These are phyloP conservation scores for Anoplolepis gracilipes DNA, from an alignment of 1,140 invertebrate species.

Conservation along the genomic window DNA sequence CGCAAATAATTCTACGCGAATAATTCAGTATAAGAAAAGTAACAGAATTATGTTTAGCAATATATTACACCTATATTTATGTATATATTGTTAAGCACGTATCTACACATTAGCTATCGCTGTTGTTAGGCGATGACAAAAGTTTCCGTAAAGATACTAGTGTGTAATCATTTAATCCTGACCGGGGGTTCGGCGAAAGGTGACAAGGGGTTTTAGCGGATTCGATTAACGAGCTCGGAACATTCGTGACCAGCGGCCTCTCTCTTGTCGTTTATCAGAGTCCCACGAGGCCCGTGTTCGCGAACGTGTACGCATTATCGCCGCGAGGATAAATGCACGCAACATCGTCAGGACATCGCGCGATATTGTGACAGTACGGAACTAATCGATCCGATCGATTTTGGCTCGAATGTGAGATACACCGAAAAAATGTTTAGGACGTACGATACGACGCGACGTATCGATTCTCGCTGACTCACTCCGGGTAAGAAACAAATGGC, in stretches of 20 bases:
- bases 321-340: constrained; percentile 1
- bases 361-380: neutral
- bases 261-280: constrained; percentile 8
- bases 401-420: neutral
- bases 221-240: constrained; percentile 56
- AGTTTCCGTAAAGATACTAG: constrained; percentile 45
- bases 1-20: neutral
- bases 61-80: neutral
- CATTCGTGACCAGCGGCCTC: constrained; percentile 27
- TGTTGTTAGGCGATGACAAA: neutral
- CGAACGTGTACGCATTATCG: constrained; percentile 46
- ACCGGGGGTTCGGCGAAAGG: neutral
- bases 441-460: constrained; percentile 48
- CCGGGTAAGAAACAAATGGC: constrained; percentile 64
- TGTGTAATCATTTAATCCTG: constrained; percentile 37
- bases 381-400: constrained; percentile 6
- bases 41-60: constrained; percentile 18
- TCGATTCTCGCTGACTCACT: constrained; percentile 69
- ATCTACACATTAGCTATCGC: constrained; percentile 2
- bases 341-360: neutral
- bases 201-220: constrained; percentile 14
- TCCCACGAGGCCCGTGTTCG: constrained; percentile 17
- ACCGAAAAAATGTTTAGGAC: constrained; percentile 8
- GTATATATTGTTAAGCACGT: neutral
- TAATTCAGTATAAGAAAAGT: constrained; percentile 8